Base-by-base conservation (phyloP, 2,888 invertebrate genomes). In the Fragum whitleyi region DNA sequence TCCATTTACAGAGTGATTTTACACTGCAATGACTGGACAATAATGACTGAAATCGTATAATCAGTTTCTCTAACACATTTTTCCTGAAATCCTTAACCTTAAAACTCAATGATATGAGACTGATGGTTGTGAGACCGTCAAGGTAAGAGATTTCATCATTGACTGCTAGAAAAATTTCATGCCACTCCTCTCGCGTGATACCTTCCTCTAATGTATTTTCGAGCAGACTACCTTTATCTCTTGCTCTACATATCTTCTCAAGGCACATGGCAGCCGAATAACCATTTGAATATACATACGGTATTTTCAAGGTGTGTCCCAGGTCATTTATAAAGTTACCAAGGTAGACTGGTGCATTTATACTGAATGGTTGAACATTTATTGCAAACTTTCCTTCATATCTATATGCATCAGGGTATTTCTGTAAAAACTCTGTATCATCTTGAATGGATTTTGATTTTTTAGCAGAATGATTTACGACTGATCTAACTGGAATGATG, bases 321-420 rank as follows among this genome's bases (percentile, higher is more conserved):
- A 65, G 23, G 7, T 65, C 42, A 65, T 65, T 65, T 65, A 65
- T 65, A 23, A 65, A 65, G 36, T 65, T 65, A 2, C 29, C 36
- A 11, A 65, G 42, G 21, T 42, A 65, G 5, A 14, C 7, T 6
- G 65, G 65, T 7, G 42, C 42, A 42, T 65, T 42, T 3, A 65
- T 65, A 26, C 65, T 65, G 26, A 65, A 65, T 39, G 65, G 65
- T 23, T 65, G 65, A 1, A 65, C 42, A 21, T 65, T 39, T 7
- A 42, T 42, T 9, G 42, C 21, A 26, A 65, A 65, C 7, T 32
- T 2, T 42, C 42, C 42, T 42, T 7, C 23, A 23, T 42, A 42
- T 23, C 36, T 42, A 21, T 2, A 9, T n/a, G 65, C 65, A 7
- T 9, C 42, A 23, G 39, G 65, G 23, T 65, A 65, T 42, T 14